Evolutionary conservation across 2,888 invertebrate species (phyloP).

Genomic region (Sarcophaga subvicina): DNA sequence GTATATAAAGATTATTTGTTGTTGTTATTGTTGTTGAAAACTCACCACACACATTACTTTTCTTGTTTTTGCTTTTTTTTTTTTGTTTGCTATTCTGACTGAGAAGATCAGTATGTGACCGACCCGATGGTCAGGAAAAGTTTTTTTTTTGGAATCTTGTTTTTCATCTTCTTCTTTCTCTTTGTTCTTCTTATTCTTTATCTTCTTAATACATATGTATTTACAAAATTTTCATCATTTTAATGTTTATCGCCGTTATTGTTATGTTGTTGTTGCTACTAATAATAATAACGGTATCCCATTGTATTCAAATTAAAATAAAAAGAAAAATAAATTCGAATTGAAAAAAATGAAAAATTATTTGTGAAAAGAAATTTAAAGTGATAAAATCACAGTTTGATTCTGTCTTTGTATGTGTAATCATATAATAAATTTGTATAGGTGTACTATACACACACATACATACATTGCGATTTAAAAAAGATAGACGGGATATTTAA

Average conservation of each 20-base stretch:
- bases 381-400: conserved; percentile 65
- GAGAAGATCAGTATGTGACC: conserved; percentile 6
- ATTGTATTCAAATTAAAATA: conserved; percentile 69
- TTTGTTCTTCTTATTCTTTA: background rate
- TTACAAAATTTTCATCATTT: too few relatives aligned
- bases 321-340: conserved; percentile 9
- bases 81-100: background rate
- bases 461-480: background rate
- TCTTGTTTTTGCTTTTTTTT: background rate
- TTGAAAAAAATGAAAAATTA: conserved; percentile 53
- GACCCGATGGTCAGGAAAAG: background rate
- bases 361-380: conserved; percentile 68
- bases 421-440: background rate
- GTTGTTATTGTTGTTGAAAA: background rate
- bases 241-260: conserved; percentile 14
- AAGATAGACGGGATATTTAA: conserved; percentile 59
- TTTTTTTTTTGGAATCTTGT: too few relatives aligned
- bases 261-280: conserved; percentile 33
- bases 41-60: background rate
- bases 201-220: conserved; percentile 41
- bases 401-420: conserved; percentile 23
- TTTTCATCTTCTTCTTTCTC: background rate
- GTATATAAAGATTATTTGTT: background rate
- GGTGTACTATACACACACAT: conserved; percentile 13
- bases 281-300: conserved; percentile 41